Base-by-base conservation (phyloP, 2,888 invertebrate genomes). In the Leistus spinibarbis region DNA sequence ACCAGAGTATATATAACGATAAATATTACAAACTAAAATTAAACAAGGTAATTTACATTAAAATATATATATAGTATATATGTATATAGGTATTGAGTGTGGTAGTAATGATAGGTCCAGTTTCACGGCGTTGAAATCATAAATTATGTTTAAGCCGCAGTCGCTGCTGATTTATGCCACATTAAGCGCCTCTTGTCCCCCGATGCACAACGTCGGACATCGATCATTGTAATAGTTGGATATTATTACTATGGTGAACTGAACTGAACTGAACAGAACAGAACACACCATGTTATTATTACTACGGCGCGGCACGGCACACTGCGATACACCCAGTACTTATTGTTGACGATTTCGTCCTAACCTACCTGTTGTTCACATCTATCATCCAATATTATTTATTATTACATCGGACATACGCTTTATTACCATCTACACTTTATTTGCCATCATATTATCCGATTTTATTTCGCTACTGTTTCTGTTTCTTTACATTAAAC, bases 111-210 rank as follows among this genome's bases (percentile, higher is more conserved):
- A 72, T 57, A 65, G 72, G 72, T 72, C 72, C 72, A 64, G 72
- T 72, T 72, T 54, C 64, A 27, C 72, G 57, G 73, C 73, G 73
- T 67, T 73, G 73, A 73, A 73, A 73, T 67, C 73, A 73, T 73
- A 73, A 73, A 73, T 73, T 73, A 73, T 73, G 73, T 73, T 67
- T 67, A 73, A 73, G 67, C 62, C 73, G 66, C 27, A 17, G 66
- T 73, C 67, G 66, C 67, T 62, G 66, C 67, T 73, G 73, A 73
- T 73, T 73, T 73, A 73, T 73, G 73, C 67, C 73, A 73, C 67
- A 73, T 73, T 73, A 73, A 73, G 67, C 73, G 67, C 27, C 67
- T 62, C 73, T 73, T 67, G 60, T 67, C 73, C 71, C 60, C 73
- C 73, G 67, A 73, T 73, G 73, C 62, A 73, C 62, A 66, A 56